Conservation (phyloP, 1,140 invertebrate genomes). For the Macrocentrus cingulum region DNA sequence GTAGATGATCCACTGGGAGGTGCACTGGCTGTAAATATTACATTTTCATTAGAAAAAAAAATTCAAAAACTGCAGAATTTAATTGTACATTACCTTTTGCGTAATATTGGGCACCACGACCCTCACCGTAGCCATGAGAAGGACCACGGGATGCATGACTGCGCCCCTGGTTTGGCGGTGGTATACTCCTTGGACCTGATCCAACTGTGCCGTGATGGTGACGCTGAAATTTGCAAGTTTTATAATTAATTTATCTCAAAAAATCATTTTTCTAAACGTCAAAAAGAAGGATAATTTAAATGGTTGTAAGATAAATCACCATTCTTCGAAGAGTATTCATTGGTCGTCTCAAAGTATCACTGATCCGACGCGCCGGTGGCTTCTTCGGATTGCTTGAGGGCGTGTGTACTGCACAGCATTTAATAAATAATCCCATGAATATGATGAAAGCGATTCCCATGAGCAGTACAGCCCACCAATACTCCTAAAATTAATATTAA, state of each 20-base stretch:
- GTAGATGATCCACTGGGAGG: constrained; percentile 65
- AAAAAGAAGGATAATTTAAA: not conserved
- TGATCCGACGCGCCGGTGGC: constrained; percentile 79
- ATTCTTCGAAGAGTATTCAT: constrained; percentile 87
- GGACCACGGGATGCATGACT: constrained; percentile 58
- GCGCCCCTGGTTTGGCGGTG: constrained; percentile 53
- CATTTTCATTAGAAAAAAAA: constrained; percentile 58
- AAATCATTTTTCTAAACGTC: constrained; percentile 7
- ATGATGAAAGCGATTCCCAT: constrained; percentile 90
- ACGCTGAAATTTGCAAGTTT: constrained; percentile 33
- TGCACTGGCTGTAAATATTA: constrained; percentile 65
- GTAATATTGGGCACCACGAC: constrained; percentile 72
- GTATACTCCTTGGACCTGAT: constrained; percentile 60
- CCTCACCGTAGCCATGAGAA: constrained; percentile 70
- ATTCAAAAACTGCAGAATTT: too few species aligned
- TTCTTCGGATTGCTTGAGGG: constrained; percentile 96
- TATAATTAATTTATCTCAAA: not conserved
- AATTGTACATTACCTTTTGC: constrained; percentile 77
- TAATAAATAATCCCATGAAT: constrained; percentile 98
- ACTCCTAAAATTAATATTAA: constrained; percentile 67
- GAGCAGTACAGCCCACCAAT: constrained; percentile 96
- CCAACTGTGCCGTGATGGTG: constrained; percentile 41
- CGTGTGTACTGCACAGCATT: constrained; percentile 98
- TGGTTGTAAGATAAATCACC: constrained; percentile 54
- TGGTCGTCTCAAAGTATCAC: constrained; percentile 83